phyloP scores from a whole-genome alignment of 2,113 vertebrate genomes.

The Oryzias javanicus region DNA sequence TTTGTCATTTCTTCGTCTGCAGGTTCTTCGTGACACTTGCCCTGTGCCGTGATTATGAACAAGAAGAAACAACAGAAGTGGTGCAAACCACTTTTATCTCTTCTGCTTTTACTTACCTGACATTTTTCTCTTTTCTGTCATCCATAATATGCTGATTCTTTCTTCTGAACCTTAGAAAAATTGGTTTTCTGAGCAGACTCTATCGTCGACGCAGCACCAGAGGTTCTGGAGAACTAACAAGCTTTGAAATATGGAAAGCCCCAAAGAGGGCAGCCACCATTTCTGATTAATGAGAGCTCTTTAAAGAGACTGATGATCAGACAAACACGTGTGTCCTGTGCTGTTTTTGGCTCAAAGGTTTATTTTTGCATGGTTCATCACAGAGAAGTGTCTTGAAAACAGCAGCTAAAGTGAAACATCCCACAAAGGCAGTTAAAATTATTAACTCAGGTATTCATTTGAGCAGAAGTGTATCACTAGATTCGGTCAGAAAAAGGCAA shows the following conservation, averaged over 20 bases:
- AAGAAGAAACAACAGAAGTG: too few relatives aligned
- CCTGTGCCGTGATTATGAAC: too few relatives aligned
- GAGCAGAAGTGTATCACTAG: too few relatives aligned
- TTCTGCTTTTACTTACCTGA: neutral
- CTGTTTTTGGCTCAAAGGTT: neutral
- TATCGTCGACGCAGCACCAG: neutral
- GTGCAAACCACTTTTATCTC: neutral
- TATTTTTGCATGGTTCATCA: too few relatives aligned
- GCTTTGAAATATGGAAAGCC: conserved; percentile 14
- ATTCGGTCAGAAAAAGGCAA: too few relatives aligned
- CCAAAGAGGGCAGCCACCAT: conserved; percentile 1
- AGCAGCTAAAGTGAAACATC: too few relatives aligned
- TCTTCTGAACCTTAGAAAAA: neutral
- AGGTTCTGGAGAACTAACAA: conserved; percentile 1
- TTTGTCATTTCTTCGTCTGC: conserved; percentile 32
- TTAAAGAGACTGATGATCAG: neutral
- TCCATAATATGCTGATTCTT: too few relatives aligned
- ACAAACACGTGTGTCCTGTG: neutral
- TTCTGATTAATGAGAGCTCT: neutral
- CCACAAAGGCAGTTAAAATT: too few relatives aligned
- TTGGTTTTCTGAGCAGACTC: neutral
- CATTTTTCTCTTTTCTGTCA: too few relatives aligned
- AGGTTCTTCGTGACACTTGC: neutral
- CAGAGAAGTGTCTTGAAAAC: too few relatives aligned
- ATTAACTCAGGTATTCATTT: too few relatives aligned